Evolutionary conservation across 2,888 invertebrate species (phyloP), one percentile per base, ranked within the genome.

Genomic region (Bembecia ichneumoniformis): DNA sequence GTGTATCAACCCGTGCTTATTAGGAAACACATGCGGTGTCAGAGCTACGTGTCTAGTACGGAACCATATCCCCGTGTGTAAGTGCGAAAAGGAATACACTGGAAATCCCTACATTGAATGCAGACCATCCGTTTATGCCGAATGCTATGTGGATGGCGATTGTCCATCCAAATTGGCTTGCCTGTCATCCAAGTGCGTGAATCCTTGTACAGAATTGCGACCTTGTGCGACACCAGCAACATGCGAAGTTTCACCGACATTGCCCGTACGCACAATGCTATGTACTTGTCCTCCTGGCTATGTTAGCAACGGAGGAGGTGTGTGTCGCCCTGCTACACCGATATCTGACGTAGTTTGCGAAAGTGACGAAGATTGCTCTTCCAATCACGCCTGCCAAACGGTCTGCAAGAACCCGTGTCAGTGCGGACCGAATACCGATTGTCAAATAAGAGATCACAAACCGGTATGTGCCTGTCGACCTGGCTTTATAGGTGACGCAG

Each of bases 201-300:
- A 96, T 75, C 96, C 96, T 5, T 97, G 97, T 67, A 74, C 89
- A 3, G 89, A 90, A 7, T 82, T 96, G 47, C 90, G 92, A 59
- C 96, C 96, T 2, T 97, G 97, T 70, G 89, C 91, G 45, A 88
- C 89, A 49, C 95, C 96, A 35, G 92, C 96, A 0, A 90, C 90
- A 55, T 96, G 96, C 68, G 91, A 92, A 75, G 95, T 96, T 0
- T 90, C 94, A 17, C 91, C 93, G 1, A 94, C 96, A 3, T 76
- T 93, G 20, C 96, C 96, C 0, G 93, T 96, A 4, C 90, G 96
- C 55, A 96, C 96, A 0, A 95, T 96, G 94, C 90, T 95, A 36
- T 97, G 96, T 70, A 91, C 95, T 3, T 97, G 97, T 64, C 95
- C 96, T 20, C 93, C 94, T 48, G 96, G 96, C 14, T 96, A 95